A percentile compares a stretch with the other conserved stretches of the same genome.
phyloP scores from a whole-genome alignment of 2,888 invertebrate genomes.

The Amphipoea oculea region DNA sequence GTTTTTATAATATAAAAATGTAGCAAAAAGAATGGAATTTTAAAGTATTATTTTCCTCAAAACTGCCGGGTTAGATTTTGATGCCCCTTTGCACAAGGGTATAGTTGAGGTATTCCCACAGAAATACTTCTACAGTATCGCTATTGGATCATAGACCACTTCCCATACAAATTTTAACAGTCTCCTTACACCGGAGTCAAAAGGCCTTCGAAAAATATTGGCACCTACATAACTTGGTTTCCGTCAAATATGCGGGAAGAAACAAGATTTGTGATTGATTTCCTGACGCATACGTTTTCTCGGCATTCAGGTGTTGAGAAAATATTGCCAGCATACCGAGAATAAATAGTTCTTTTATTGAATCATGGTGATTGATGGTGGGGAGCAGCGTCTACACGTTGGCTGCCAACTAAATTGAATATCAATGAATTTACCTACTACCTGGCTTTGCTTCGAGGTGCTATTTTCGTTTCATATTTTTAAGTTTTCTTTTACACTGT shows the following conservation, averaged over 20 bases:
- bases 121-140: too few species aligned
- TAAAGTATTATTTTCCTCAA: too few species aligned
- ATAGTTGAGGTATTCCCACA: too few species aligned
- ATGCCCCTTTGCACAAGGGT: too few species aligned
- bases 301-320: conserved; percentile 69
- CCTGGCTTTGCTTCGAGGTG: conserved; percentile 3
- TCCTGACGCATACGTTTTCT: conserved; percentile 76
- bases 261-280: conserved; percentile 84
- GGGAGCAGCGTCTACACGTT: conserved; percentile 36
- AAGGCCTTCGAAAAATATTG: conserved; percentile 69
- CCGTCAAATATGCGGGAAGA: conserved; percentile 75
- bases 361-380: conserved; percentile 67
- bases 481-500: neutral
- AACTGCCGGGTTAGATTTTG: too few species aligned
- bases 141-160: too few species aligned
- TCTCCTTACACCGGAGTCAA: conserved; percentile 41
- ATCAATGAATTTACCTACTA: conserved; percentile 47
- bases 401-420: conserved; percentile 54
- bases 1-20: too few species aligned
- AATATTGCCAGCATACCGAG: conserved; percentile 62
- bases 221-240: conserved; percentile 75
- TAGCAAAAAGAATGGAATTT: too few species aligned
- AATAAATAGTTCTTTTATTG: conserved; percentile 70
- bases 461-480: conserved; percentile 22
- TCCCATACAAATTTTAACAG: too few species aligned